phyloP scores from a whole-genome alignment of 2,797 vertebrate species.

The Chelon auratus region DNA sequence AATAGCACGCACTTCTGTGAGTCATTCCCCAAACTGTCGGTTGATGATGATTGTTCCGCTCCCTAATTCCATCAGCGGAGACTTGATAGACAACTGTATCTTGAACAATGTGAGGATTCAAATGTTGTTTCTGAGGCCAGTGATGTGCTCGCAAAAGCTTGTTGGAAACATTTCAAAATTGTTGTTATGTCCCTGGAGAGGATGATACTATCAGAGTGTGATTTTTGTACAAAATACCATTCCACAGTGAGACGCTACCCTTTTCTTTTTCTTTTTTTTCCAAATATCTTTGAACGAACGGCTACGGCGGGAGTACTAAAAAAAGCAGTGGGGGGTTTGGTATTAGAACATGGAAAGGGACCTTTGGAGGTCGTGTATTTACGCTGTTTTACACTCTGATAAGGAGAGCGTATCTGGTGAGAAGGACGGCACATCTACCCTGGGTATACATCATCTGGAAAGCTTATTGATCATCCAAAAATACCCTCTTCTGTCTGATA shows the following conservation, averaged over 20 bases:
- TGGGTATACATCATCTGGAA: constrained; percentile 45
- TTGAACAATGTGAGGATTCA: constrained; percentile 37
- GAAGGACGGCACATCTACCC: constrained; percentile 7
- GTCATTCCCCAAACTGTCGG: constrained; percentile 17
- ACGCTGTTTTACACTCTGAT: constrained; percentile 24
- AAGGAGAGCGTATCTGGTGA: constrained; percentile 15
- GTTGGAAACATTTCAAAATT: constrained; percentile 60
- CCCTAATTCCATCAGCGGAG: constrained; percentile 20
- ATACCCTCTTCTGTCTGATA: constrained; percentile 46
- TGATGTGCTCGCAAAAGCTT: constrained; percentile 42
- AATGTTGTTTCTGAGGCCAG: constrained; percentile 22
- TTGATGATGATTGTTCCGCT: constrained; percentile 38
- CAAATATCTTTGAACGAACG: constrained; percentile 34
- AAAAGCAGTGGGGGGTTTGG: not conserved
- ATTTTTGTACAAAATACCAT: constrained; percentile 57
- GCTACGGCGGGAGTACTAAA: constrained; percentile 28
- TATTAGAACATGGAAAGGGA: not conserved
- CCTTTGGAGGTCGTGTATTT: not conserved
- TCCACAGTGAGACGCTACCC: constrained; percentile 25
- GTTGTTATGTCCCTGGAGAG: constrained; percentile 62
- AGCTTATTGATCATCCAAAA: constrained; percentile 61
- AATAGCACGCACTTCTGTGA: constrained; percentile 10
- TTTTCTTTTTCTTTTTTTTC: constrained; percentile 36
- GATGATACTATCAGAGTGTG: constrained; percentile 48
- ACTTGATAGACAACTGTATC: constrained; percentile 22